Evolutionary conservation across 2,888 invertebrate species (phyloP).

Genomic region (Chesias legatella): DNA sequence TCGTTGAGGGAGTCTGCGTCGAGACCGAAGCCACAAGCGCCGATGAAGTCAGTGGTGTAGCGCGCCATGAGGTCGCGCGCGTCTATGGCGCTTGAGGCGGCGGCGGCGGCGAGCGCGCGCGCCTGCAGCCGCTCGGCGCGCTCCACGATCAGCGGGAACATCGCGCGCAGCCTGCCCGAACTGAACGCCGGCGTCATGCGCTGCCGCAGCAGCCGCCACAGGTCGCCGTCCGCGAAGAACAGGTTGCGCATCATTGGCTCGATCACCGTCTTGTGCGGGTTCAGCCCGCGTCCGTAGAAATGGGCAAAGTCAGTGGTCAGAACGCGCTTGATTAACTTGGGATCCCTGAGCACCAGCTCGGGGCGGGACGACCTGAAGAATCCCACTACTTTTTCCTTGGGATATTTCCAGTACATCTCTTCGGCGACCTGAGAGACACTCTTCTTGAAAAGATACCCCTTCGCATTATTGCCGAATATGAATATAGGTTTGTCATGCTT

Average conservation of each 20-base stretch:
- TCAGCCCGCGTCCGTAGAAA: conserved; percentile 2
- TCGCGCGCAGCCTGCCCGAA: conserved; percentile 51
- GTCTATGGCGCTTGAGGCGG: conserved; percentile 36
- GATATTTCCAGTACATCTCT: conserved; percentile 49
- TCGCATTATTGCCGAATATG: conserved; percentile 41
- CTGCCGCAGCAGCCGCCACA: conserved; percentile 54
- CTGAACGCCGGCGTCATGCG: conserved; percentile 58
- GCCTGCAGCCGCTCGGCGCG: conserved; percentile 48
- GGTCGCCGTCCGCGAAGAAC: conserved; percentile 55
- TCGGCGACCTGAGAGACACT: conserved; percentile 42
- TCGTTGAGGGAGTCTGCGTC: conserved; percentile 51
- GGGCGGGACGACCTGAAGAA: conserved; percentile 38
- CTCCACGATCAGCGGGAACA: conserved; percentile 57
- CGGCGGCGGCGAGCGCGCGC: conserved; percentile 32
- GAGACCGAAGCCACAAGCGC: conserved; percentile 58
- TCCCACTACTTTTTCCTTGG: conserved; percentile 50
- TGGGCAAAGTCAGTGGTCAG: conserved; percentile 3
- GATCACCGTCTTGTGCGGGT: conserved; percentile 18
- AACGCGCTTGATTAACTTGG: conserved; percentile 1
- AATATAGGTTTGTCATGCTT: conserved; percentile 46
- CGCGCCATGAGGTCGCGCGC: conserved; percentile 59
- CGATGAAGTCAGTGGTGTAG: conserved; percentile 61
- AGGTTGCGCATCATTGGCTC: conserved; percentile 54
- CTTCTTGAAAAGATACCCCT: conserved; percentile 33
- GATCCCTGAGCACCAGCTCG: conserved; percentile 5